Percentiles rank a stretch among this genome's conserved stretches.
Conservation (phyloP, 2,797 vertebrate species). For the Artibeus lituratus region DNA sequence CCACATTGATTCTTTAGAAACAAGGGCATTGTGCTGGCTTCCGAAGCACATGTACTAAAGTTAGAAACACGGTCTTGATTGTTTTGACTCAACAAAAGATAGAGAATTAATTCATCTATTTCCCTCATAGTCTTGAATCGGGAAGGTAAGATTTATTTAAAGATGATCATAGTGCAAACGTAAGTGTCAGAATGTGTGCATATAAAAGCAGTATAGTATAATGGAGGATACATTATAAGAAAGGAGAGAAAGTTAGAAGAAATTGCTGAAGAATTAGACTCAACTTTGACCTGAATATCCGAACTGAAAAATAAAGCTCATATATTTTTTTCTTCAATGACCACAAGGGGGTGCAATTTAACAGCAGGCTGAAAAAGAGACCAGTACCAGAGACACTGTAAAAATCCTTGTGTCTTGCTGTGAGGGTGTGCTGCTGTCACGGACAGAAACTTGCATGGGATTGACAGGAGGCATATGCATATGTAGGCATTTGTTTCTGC, state of each 20-base stretch:
- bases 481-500: neutral
- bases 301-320: neutral
- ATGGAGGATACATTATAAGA: neutral
- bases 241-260: neutral
- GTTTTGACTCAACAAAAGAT: neutral
- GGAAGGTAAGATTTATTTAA: conserved; percentile 2
- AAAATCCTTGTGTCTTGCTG: neutral
- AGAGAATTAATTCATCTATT: neutral
- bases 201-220: neutral
- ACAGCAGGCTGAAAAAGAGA: neutral
- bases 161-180: neutral
- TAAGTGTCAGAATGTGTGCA: neutral
- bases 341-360: conserved; percentile 53
- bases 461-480: neutral
- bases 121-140: neutral
- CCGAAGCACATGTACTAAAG: neutral
- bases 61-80: neutral
- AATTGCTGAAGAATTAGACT: neutral
- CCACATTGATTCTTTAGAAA: neutral
- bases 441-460: neutral
- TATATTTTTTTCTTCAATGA: neutral
- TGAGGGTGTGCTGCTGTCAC: neutral
- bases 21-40: neutral
- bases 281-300: neutral
- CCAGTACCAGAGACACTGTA: neutral